phyloP scores from a whole-genome alignment of 2,113 vertebrate genomes.

The Orientallactaga bullata region DNA sequence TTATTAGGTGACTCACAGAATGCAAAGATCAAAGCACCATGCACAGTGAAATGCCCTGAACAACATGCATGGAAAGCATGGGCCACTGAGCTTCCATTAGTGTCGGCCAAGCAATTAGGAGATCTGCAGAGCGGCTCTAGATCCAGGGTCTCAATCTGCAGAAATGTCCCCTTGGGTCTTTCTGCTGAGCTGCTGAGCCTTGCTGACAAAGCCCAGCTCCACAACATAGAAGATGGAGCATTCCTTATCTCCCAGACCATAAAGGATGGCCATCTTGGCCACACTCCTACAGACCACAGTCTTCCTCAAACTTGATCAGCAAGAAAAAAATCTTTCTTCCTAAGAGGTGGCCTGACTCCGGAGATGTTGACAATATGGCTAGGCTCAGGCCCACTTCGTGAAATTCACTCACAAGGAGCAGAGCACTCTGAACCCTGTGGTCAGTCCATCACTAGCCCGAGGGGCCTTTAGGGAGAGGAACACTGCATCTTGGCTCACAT shows the following conservation, averaged over 20 bases:
- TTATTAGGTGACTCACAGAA: neutral
- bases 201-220: neutral
- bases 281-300: too few relatives aligned
- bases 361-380: accelerated
- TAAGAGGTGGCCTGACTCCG: accelerated
- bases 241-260: constrained; percentile 69
- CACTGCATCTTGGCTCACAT: constrained; percentile 59
- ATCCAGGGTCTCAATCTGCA: neutral
- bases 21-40: constrained; percentile 61
- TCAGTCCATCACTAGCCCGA: accelerated
- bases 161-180: neutral
- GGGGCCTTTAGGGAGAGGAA: constrained; percentile 62
- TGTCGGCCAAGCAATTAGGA: constrained; percentile 60
- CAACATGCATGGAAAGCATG: constrained; percentile 66
- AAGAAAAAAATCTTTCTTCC: neutral
- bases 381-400: accelerated
- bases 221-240: constrained; percentile 51
- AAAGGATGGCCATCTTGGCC: neutral
- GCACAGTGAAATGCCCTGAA: constrained; percentile 68
- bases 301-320: neutral
- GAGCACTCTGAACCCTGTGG: accelerated
- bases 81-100: neutral
- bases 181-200: neutral
- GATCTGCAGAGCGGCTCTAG: neutral
- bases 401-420: neutral